Evolutionary conservation across 53 echinoderm and acorn worm genomes (phyloP).

Genomic region (Apostichopus leukothele): DNA sequence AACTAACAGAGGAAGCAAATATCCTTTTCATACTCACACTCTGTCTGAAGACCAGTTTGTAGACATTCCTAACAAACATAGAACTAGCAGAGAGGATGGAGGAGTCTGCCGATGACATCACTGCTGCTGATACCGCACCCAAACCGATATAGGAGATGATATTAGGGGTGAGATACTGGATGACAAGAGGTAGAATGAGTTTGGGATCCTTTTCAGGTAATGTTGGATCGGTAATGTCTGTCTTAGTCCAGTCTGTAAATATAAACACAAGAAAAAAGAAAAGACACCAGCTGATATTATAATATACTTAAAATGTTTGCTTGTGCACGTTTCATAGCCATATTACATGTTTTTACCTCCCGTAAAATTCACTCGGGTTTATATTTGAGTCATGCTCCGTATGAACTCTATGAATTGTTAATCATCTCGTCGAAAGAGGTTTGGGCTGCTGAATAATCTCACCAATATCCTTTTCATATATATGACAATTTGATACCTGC

Average conservation of each 20-base stretch:
- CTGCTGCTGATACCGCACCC: constrained; percentile 91
- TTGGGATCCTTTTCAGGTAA: constrained; percentile 61
- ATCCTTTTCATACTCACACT: constrained; percentile 51
- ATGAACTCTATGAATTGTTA: no score
- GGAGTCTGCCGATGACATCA: constrained; percentile 98
- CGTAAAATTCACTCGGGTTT: no score
- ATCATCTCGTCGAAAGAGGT: no score
- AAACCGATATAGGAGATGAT: constrained; percentile 86
- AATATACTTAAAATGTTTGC: no score
- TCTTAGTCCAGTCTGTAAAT: constrained; percentile 71
- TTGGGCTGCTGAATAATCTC: no score
- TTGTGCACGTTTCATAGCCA: no score
- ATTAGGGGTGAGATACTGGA: constrained; percentile 87
- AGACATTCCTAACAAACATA: constrained; percentile 96
- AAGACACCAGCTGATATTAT: no score
- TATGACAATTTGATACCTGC: no score
- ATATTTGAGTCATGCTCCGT: no score
- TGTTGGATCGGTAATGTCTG: constrained; percentile 21
- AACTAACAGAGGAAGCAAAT: no score
- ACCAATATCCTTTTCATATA: no score
- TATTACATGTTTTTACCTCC: no score
- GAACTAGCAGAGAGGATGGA: constrained; percentile 96
- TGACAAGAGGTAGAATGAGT: constrained; percentile 85
- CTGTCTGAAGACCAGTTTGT: constrained; percentile 89
- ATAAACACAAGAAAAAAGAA: background rate